A percentile compares a stretch with the other conserved stretches of the same genome.
phyloP scores from a whole-genome alignment of 1,140 invertebrate genomes.

The Psix sp. region DNA sequence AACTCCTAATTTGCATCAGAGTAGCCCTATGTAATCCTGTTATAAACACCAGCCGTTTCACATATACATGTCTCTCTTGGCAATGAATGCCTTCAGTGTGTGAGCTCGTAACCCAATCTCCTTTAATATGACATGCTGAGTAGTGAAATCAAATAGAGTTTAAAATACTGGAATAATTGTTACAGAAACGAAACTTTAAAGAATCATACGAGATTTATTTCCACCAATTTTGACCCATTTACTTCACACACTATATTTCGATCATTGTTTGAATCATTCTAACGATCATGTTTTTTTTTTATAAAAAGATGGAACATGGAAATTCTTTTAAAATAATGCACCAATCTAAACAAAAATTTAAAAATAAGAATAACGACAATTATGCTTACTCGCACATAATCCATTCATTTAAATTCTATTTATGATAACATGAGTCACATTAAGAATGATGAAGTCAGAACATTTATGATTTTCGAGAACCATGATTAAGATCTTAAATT shows the following conservation, averaged over 20 bases:
- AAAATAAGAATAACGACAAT: slow-evolving; percentile 35
- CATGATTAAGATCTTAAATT: slow-evolving; percentile 33
- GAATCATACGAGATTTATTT: too few species aligned
- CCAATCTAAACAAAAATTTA: slow-evolving; percentile 23
- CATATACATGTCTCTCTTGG: slow-evolving; percentile 5
- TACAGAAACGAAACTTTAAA: too few species aligned
- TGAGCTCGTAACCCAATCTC: slow-evolving; percentile 41
- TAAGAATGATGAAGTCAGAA: slow-evolving; percentile 32
- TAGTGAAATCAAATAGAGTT: too few species aligned
- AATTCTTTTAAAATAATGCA: too few species aligned
- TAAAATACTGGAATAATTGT: too few species aligned
- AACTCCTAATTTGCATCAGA: slow-evolving; percentile 66
- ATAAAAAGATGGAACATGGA: too few species aligned
- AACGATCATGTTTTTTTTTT: too few species aligned
- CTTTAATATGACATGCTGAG: too few species aligned
- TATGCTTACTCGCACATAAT: slow-evolving; percentile 24
- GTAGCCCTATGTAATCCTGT: slow-evolving; percentile 64
- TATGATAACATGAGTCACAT: slow-evolving; percentile 31
- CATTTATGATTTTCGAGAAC: slow-evolving; percentile 35
- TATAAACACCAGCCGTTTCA: slow-evolving; percentile 57
- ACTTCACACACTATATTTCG: too few species aligned
- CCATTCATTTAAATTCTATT: too few species aligned
- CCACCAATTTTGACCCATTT: too few species aligned
- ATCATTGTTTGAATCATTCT: too few species aligned
- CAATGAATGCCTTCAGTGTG: slow-evolving; percentile 3